A percentile compares a stretch with the other conserved stretches of the same genome.
These are phyloP conservation scores for Tanypteryx hageni DNA, from an alignment of 2,888 invertebrate genomes.

Conservation along the genomic window DNA sequence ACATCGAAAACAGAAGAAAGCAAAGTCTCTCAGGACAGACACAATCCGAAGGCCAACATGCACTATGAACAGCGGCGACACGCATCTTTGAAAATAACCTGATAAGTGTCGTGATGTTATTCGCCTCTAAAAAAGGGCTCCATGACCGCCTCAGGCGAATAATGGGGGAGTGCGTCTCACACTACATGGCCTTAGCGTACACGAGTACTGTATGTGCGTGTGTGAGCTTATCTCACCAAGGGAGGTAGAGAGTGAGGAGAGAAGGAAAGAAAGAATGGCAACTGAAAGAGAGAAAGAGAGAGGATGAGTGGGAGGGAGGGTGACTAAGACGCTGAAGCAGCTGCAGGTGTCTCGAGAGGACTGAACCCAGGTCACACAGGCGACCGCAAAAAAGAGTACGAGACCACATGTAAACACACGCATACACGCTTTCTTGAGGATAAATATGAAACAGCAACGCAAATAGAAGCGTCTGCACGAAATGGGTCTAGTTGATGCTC, in stretches of 20 bases:
- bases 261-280: background rate
- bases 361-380: background rate
- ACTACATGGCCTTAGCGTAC: background rate
- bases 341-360: constrained; percentile 36
- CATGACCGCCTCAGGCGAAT: background rate
- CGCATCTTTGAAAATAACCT: background rate
- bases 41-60: background rate
- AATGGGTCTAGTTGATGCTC: too few species aligned
- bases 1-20: background rate
- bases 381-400: background rate
- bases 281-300: background rate
- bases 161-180: background rate
- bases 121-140: background rate
- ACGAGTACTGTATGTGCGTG: background rate
- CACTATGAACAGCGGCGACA: background rate
- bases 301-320: background rate
- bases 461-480: background rate
- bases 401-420: background rate
- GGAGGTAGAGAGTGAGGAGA: background rate
- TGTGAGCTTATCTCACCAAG: background rate
- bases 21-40: background rate
- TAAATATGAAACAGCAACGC: background rate
- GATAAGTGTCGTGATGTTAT: background rate
- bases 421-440: background rate
- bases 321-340: background rate